A percentile compares a stretch with the other conserved stretches of the same genome.
These are phyloP conservation scores for Crotalus helleri DNA, from an alignment of 2,113 vertebrate species.

Conservation along the genomic window DNA sequence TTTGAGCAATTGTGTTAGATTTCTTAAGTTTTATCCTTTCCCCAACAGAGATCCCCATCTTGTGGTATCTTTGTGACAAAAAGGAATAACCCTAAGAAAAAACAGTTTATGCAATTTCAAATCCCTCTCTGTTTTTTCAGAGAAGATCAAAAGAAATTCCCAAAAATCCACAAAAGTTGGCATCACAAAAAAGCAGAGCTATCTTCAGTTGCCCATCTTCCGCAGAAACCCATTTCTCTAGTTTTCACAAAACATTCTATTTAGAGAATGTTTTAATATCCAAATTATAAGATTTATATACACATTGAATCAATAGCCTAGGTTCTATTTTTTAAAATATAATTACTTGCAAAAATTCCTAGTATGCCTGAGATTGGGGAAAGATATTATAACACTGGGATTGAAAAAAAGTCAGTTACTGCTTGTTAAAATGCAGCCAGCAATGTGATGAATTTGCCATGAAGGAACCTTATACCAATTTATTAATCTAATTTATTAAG, in stretches of 20 bases:
- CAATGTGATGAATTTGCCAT: slow-evolving; percentile 35
- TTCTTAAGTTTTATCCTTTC: no score
- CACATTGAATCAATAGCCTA: background rate
- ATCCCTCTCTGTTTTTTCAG: background rate
- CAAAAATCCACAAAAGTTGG: background rate
- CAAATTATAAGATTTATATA: background rate
- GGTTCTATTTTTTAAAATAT: background rate
- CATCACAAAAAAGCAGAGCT: background rate
- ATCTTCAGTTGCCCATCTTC: background rate
- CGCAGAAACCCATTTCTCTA: background rate
- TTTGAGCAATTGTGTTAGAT: no score
- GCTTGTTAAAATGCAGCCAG: slow-evolving; percentile 47
- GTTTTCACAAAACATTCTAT: background rate
- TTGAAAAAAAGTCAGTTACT: slow-evolving; percentile 35
- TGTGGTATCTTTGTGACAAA: no score
- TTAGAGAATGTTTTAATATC: background rate
- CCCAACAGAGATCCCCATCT: no score
- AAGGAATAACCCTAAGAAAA: background rate
- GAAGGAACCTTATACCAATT: slow-evolving; percentile 15
- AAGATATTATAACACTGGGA: background rate
- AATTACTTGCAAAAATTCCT: slow-evolving; percentile 11
- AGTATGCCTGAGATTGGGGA: background rate
- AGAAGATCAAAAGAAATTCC: background rate
- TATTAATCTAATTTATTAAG: background rate
- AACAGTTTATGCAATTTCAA: background rate